Evolutionary conservation across 2,113 vertebrate species (phyloP), one percentile per base, ranked within the genome.

Genomic region (Trematomus loennbergii): DNA sequence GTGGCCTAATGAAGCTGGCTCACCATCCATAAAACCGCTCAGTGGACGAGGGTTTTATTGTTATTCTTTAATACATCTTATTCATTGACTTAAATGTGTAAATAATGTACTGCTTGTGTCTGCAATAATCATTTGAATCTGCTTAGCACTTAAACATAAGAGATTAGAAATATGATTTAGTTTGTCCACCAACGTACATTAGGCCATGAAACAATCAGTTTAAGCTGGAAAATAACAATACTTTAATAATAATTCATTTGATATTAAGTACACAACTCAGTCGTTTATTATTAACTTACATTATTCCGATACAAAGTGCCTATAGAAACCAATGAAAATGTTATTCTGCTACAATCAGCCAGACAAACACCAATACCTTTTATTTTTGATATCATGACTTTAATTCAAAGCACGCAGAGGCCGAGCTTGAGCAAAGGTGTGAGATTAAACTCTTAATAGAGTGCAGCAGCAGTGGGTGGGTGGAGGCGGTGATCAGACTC

Each of bases 1-100:
- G 82, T 80, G 85, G 79, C 69, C 60, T 87, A 85, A 90, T 88
- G 73, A 90, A 83, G 75, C 67, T 66, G 72, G 82, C 64, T 89
- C 63, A 36, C 43, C 72, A 79, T 79, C 75, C 73, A 87, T 92
- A 86, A 85, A 61, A 29, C 5, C 11, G 20, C 60, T 81, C 17
- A 72, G 11, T 60, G 46, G 25, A 72, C 36, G 22, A 25, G 67
- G 22, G 48, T 75, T 70, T 72, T 65, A 81, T 22, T 60, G 48
- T 18, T 63, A 69, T 84, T 82, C 36, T 78, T 60, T 67, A 49
- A 63, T 79, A 18, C 25, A 77, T 65, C 20, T 59, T 61, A 87
- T 81, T 68, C 54, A 46, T 10, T 48, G 25, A 40, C 78, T 20
- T 77, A 12, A 7, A 66, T 36, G 1, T 75, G 55, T 76, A 49